phyloP scores from a whole-genome alignment of 2,888 invertebrate genomes.

The Nomada ferruginata region DNA sequence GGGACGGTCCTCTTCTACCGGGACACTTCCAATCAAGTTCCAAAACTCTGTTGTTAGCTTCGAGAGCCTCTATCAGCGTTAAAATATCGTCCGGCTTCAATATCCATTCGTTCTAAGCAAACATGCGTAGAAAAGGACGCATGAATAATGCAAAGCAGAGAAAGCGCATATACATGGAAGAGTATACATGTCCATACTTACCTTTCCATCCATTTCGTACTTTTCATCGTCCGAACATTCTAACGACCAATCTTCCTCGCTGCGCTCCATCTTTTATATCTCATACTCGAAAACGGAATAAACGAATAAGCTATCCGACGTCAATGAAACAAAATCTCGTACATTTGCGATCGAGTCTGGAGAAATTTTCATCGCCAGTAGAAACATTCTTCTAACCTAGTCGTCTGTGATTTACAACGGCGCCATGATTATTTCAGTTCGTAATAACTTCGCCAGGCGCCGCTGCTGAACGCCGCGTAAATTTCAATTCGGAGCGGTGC shows the following conservation, averaged over 20 bases:
- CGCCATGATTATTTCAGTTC: neutral
- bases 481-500: neutral
- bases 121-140: neutral
- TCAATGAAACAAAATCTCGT: too few species aligned
- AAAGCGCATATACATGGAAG: neutral
- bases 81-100: slow-evolving; percentile 90
- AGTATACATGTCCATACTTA: slow-evolving; percentile 50
- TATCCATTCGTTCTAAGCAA: slow-evolving; percentile 85
- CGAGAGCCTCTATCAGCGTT: slow-evolving; percentile 89
- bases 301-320: too few species aligned
- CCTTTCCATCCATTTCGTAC: slow-evolving; percentile 80
- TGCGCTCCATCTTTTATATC: slow-evolving; percentile 77
- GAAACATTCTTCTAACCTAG: neutral
- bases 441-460: neutral
- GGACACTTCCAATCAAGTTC: slow-evolving; percentile 93
- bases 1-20: slow-evolving; percentile 91
- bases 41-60: slow-evolving; percentile 87
- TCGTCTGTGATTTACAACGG: neutral
- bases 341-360: too few species aligned
- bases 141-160: neutral
- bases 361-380: neutral
- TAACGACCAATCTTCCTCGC: slow-evolving; percentile 87
- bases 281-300: too few species aligned
- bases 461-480: neutral
- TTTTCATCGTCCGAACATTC: slow-evolving; percentile 89